Percentiles rank a stretch among this genome's conserved stretches.
Evolutionary conservation across 2,113 vertebrate species (phyloP).

Genomic region (Rhabdornis inornatus): DNA sequence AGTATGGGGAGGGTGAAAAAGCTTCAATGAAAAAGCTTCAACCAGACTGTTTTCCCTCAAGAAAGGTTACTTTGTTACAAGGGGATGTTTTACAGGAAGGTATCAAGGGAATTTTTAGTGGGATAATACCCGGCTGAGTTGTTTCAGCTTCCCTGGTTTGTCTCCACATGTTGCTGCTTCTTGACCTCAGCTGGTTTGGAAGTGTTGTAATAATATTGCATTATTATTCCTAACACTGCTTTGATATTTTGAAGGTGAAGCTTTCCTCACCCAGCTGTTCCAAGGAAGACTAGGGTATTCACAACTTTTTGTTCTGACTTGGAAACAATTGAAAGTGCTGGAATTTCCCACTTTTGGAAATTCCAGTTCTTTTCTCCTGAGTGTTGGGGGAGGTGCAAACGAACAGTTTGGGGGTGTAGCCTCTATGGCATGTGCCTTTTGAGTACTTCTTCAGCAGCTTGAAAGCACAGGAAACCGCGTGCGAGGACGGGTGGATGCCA

Average conservation of each 20-base stretch:
- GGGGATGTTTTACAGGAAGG: constrained; percentile 11
- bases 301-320: constrained; percentile 37
- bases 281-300: constrained; percentile 17
- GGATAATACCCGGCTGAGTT: neutral
- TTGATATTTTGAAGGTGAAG: constrained; percentile 38
- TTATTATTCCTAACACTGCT: neutral
- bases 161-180: constrained; percentile 36
- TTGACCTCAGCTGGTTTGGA: constrained; percentile 15
- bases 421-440: neutral
- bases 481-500: neutral
- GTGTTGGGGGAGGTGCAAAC: constrained; percentile 5
- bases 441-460: neutral
- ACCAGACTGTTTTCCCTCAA: neutral
- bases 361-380: constrained; percentile 42
- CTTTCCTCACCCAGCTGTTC: constrained; percentile 19
- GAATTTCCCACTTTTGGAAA: constrained; percentile 61
- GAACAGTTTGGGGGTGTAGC: constrained; percentile 34
- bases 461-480: constrained; percentile 1
- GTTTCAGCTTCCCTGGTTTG: constrained; percentile 30
- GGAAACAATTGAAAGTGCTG: constrained; percentile 65
- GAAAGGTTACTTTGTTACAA: neutral
- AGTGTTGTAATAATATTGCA: constrained; percentile 5
- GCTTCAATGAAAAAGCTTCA: neutral
- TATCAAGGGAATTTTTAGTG: constrained; percentile 20
- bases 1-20: neutral